Percentiles rank a stretch among this genome's conserved stretches.
Conservation (phyloP, 2,113 vertebrate genomes). For the Notarius lentiginosus region DNA sequence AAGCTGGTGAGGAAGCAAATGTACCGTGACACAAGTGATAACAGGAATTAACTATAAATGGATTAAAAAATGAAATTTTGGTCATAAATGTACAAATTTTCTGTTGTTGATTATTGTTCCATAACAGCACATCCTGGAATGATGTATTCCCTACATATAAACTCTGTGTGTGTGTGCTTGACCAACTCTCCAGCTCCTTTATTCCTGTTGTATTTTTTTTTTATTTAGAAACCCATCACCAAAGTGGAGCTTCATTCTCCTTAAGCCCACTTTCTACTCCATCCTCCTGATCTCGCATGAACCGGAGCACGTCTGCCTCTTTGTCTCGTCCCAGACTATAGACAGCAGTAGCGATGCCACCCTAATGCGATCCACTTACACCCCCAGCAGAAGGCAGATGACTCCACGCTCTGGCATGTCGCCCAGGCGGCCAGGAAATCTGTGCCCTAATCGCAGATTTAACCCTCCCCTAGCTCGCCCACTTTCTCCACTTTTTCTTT, state of each 20-base stretch:
- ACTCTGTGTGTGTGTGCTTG: not conserved
- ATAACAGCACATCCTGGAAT: not conserved
- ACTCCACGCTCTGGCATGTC: conserved; percentile 30
- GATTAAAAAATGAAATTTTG: not conserved
- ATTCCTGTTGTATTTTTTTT: not conserved
- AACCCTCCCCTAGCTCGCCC: conserved; percentile 1
- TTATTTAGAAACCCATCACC: conserved; percentile 1
- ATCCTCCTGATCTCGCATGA: not conserved
- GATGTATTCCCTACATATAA: not conserved
- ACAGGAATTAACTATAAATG: not conserved
- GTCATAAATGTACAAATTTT: too few species aligned
- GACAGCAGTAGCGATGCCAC: conserved; percentile 17
- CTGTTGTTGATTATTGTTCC: not conserved
- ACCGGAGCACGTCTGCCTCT: not conserved
- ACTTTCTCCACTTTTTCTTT: not conserved
- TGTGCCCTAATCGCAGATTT: conserved; percentile 42
- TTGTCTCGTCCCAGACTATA: conserved; percentile 16
- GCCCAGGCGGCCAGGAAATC: conserved; percentile 23
- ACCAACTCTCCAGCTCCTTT: not conserved
- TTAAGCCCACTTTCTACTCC: not conserved
- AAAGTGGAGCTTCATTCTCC: conserved; percentile 7
- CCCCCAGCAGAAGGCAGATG: conserved; percentile 45
- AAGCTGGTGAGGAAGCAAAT: not conserved
- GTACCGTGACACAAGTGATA: not conserved
- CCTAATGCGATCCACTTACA: conserved; percentile 40